A percentile compares a stretch with the other conserved stretches of the same genome.
These are phyloP conservation scores for Plumapathes pennacea DNA, from an alignment of 92 coral and sea anemone species.

Conservation along the genomic window DNA sequence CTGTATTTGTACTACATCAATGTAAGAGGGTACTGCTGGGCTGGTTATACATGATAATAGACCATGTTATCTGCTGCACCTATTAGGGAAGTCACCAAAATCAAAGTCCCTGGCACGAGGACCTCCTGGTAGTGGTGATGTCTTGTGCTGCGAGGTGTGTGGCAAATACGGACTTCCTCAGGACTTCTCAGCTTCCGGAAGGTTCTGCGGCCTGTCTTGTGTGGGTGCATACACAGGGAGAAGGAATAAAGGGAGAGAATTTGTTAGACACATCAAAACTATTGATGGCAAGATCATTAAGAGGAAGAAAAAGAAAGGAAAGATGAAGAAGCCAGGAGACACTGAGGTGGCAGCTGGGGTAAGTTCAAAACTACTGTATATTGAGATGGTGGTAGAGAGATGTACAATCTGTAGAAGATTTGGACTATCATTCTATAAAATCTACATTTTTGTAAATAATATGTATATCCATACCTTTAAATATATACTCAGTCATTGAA, in stretches of 20 bases:
- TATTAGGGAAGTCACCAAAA: constrained; percentile 1
- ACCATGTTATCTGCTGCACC: neutral
- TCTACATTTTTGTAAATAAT: no score
- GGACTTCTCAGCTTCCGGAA: constrained; percentile 91
- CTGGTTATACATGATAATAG: neutral
- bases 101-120: constrained; percentile 46
- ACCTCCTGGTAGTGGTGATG: constrained; percentile 70
- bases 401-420: no score
- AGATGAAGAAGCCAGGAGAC: constrained; percentile 45
- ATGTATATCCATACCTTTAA: no score
- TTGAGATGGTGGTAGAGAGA: no score
- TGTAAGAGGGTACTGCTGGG: neutral
- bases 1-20: no score
- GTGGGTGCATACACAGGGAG: constrained; percentile 96
- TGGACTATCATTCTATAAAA: no score
- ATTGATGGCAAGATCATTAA: constrained; percentile 79
- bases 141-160: constrained; percentile 95
- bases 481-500: no score
- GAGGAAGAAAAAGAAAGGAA: constrained; percentile 85
- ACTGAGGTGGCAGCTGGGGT: constrained; percentile 2
- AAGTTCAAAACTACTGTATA: no score
- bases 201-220: constrained; percentile 95
- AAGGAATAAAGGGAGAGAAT: constrained; percentile 92
- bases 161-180: constrained; percentile 94
- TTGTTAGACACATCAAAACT: constrained; percentile 59